These are phyloP conservation scores for Chydorus sphaericus DNA, from an alignment of 2,888 invertebrate species.

Conservation along the genomic window DNA sequence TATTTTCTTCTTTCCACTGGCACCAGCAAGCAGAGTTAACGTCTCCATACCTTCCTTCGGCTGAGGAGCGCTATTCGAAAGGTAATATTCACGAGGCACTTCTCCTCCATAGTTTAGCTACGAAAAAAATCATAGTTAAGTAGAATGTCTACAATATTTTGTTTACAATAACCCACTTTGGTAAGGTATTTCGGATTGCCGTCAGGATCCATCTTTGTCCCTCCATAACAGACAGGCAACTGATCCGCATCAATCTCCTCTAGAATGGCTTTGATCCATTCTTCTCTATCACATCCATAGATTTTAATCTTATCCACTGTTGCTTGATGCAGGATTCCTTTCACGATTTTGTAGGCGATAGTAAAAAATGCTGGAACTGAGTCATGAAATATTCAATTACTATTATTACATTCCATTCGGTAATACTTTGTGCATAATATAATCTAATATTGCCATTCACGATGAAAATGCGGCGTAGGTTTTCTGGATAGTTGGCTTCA, in stretches of 20 bases:
- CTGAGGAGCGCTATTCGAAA: not conserved
- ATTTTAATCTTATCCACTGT: constrained; percentile 32
- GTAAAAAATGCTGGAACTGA: constrained; percentile 32
- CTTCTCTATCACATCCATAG: not conserved
- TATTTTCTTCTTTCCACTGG: constrained; percentile 29
- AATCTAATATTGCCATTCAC: constrained; percentile 27
- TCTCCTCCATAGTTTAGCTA: constrained; percentile 10
- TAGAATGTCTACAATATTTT: not conserved
- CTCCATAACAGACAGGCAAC: constrained; percentile 61
- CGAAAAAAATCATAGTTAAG: constrained; percentile 22
- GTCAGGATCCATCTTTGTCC: constrained; percentile 51
- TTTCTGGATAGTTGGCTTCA: constrained; percentile 34
- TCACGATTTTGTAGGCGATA: constrained; percentile 29
- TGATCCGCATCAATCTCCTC: constrained; percentile 46
- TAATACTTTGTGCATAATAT: not conserved
- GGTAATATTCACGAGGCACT: constrained; percentile 2
- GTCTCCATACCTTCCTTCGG: not conserved
- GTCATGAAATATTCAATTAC: not conserved
- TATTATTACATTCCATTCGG: not conserved
- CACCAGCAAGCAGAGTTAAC: not conserved
- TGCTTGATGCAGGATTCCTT: constrained; percentile 31
- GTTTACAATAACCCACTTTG: constrained; percentile 39
- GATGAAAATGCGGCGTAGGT: constrained; percentile 30
- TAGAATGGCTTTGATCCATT: constrained; percentile 38
- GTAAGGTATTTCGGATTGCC: constrained; percentile 58